A percentile compares a stretch with the other conserved stretches of the same genome.
Evolutionary conservation across 2,113 vertebrate genomes (phyloP).

Genomic region (Pogona vitticeps): DNA sequence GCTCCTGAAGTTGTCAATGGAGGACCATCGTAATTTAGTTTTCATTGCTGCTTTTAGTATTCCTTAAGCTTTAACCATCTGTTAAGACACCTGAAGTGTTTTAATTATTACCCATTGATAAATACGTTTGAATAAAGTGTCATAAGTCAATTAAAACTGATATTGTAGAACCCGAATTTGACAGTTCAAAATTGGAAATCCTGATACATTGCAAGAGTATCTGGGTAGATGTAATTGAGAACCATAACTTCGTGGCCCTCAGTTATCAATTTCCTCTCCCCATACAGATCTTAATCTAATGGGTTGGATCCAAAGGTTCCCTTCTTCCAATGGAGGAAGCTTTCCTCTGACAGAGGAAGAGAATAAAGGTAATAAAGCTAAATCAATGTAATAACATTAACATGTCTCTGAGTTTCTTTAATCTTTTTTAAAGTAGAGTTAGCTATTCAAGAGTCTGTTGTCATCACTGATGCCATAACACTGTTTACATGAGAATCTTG

Average conservation of each 20-base stretch:
- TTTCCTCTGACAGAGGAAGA: constrained; percentile 37
- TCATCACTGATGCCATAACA: not conserved
- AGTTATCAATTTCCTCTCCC: constrained; percentile 25
- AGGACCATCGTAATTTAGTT: not conserved
- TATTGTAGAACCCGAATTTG: not conserved
- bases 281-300: constrained; percentile 39
- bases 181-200: constrained; percentile 1
- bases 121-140: not conserved
- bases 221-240: constrained; percentile 6
- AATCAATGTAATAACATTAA: constrained; percentile 17
- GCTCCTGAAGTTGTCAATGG: not conserved
- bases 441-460: not conserved
- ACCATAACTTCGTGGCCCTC: constrained; percentile 2
- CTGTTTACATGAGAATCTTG: not conserved
- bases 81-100: not conserved
- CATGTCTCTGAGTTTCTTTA: not conserved
- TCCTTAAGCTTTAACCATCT: not conserved
- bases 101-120: not conserved
- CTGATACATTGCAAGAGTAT: not conserved
- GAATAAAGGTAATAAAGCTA: constrained; percentile 32
- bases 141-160: not conserved
- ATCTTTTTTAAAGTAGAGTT: not conserved
- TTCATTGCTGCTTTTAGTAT: not conserved
- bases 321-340: constrained; percentile 29
- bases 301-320: constrained; percentile 34